Evolutionary conservation across 2,113 vertebrate species (phyloP), one percentile per base, ranked within the genome.

Genomic region (Nycticorax nycticorax): DNA sequence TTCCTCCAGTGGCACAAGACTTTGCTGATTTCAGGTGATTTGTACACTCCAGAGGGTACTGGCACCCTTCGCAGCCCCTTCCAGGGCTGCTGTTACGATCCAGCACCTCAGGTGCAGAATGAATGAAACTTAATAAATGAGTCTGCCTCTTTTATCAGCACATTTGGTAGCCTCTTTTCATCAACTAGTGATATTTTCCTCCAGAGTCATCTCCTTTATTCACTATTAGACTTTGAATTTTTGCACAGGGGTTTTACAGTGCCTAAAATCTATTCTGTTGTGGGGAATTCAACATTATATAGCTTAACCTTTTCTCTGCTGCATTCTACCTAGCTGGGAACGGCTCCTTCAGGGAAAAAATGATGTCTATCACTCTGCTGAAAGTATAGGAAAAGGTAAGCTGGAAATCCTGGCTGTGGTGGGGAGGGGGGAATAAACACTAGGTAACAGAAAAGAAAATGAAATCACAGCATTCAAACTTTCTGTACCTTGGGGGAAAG

Each of bases 381-480:
- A 76, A 96, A 81, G 41, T 33, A 75, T n/a, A 33, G 88, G 35
- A 50, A 59, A 69, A 94, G 64, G 69, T 88, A 96, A 94, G 6
- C 5, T 91, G 78, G 33, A 88, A 57, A 64, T 88, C 43, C 47
- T 92, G 48, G 28, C 57, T 66, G 24, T 83, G 64, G 24, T 35
- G 41, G 47, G 60, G 28, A 84, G 50, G 27, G 23, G 75, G 83
- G 35, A 93, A 41, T 59, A 92, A 94, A 85, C 74, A 53, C 35
- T 41, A 72, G 85, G 67, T 78, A 82, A 90, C 88, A 96, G 69
- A 75, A 93, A 66, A 96, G 90, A 96, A 87, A 98, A 97, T 97
- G 87, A 97, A 97, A 96, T 96, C 93, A 97, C 43, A 91, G 73
- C 85, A 82, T 94, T 96, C 85, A 95, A 95, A 94, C 81, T 95